Percentiles rank a stretch among this genome's conserved stretches.
Conservation (phyloP, 1,140 invertebrate genomes). For the Prorops nasuta region DNA sequence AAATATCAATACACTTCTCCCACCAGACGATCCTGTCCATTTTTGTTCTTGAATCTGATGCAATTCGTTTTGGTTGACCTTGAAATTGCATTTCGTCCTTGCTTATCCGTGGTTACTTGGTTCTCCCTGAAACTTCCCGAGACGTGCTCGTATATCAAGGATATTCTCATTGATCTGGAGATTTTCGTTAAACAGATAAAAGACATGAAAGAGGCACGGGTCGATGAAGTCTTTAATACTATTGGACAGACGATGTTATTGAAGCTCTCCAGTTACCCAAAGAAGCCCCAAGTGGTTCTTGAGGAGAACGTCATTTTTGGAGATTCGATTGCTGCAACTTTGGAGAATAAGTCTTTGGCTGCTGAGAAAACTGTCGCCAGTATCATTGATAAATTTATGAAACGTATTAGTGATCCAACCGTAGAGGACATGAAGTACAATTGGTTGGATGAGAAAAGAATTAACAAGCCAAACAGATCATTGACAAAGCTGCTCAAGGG, state of each 20-base stretch:
- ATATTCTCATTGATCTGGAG: constrained; percentile 65
- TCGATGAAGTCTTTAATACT: constrained; percentile 68
- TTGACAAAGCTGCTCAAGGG: constrained; percentile 55
- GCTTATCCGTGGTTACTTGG: constrained; percentile 77
- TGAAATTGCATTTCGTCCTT: constrained; percentile 71
- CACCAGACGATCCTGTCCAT: constrained; percentile 56
- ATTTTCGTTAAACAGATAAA: constrained; percentile 70
- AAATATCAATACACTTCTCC: no score
- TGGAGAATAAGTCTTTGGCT: constrained; percentile 61
- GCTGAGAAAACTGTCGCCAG: constrained; percentile 68
- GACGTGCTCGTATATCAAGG: constrained; percentile 62
- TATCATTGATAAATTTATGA: constrained; percentile 71
- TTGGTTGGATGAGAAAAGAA: constrained; percentile 65
- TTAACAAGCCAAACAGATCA: constrained; percentile 58
- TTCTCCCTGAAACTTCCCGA: constrained; percentile 71
- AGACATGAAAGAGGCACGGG: constrained; percentile 74
- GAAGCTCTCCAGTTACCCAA: constrained; percentile 65
- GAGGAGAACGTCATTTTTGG: constrained; percentile 61
- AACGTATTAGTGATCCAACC: constrained; percentile 57
- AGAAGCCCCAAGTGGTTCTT: constrained; percentile 66
- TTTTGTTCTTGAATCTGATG: constrained; percentile 68
- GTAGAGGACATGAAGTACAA: constrained; percentile 61
- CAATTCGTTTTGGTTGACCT: constrained; percentile 67
- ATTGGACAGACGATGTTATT: constrained; percentile 67
- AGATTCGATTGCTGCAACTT: constrained; percentile 38